Evolutionary conservation across 2,113 vertebrate genomes (phyloP), one percentile per base, ranked within the genome.

Genomic region (Otocyon megalotis): DNA sequence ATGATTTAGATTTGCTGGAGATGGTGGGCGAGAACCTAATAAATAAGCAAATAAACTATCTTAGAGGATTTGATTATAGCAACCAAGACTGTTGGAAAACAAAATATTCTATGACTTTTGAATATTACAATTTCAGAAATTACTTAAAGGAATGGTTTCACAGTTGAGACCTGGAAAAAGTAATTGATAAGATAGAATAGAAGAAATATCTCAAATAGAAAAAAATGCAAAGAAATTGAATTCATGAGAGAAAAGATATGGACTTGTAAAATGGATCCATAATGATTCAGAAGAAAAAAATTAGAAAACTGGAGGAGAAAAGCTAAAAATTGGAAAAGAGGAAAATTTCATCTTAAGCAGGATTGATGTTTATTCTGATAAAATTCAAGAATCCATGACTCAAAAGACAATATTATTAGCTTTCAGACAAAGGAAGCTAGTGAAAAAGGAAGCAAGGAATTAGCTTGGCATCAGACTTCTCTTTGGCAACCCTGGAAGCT

Each of bases 221-320:
- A 82, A 43, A 92, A 53, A 88, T 74, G 10, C 56, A 94, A 67
- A 86, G 11, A 84, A 90, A 53, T 86, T 13, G n/a, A 90, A 56
- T 53, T 94, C 30, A 19, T 30, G 8, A 96, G 8, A 20, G 26
- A 53, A 83, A 87, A 69, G 15, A 14, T 32, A 79, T 13, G 28
- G 19, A 53, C 6, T 43, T 71, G 4, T 22, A 71, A 85, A 71
- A 53, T n/a, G 3, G n/a, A 85, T 62, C 1, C n/a, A 12, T 60
- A 76, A 56, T 30, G 50, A 84, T 69, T 83, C 28, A 60, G 43
- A 74, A 63, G 32, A 74, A 85, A 77, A 85, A 14, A 43, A 77
- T 16, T 37, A 48, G 20, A 86, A 83, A 79, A 48, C 30, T 72
- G 6, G 30, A 53, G 17, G 10, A 65, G 26, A 71, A 77, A 93